Evolutionary conservation across 2,888 invertebrate genomes (phyloP), one percentile per base, ranked within the genome.

Genomic region (Crocallis elinguaria): DNA sequence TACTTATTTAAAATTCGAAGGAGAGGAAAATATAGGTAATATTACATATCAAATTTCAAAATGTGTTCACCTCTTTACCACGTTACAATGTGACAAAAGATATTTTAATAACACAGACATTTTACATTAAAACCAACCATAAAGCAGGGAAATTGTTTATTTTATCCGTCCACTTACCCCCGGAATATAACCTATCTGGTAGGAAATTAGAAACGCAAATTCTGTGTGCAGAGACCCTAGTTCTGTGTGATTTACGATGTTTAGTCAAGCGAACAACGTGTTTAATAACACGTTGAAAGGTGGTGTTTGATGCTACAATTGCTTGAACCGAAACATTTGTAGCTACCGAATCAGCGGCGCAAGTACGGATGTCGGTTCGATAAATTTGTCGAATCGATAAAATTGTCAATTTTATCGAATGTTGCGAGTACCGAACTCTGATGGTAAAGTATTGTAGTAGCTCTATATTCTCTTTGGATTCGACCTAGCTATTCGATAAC

Each of bases 241-340:
- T 84, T 84, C 77, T 78, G 79, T 80, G 72, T 84, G 84, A 86
- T 86, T 86, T 85, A 86, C 76, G 79, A 77, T 82, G 83, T 83
- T 83, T 84, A 73, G 79, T 78, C 69, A 79, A 75, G 78, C 77
- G 71, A 57, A 74, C 76, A 75, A 76, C 70, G 71, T 83, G 80
- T 82, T 84, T 85, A 85, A 86, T 85, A 84, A 83, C 80, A 43
- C 12, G 36, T 37, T 53, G 73, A 80, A 79, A 79, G 78, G 77
- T 80, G 79, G 39, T 38, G 23, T 19, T 38, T 30, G 23, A 3
- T 13, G 35, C 25, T 35, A 35, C 35, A 16, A 9, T 33, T 16
- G 13, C 13, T 6, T 12, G 13, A 9, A 16, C 16, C 33, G 33
- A 33, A 33, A 16, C 8, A 16, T n/a, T 16, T 25, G n/a, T 32